A percentile compares a stretch with the other conserved stretches of the same genome.
Conservation (phyloP, 2,113 vertebrate genomes). For the Heptranchias perlo region DNA sequence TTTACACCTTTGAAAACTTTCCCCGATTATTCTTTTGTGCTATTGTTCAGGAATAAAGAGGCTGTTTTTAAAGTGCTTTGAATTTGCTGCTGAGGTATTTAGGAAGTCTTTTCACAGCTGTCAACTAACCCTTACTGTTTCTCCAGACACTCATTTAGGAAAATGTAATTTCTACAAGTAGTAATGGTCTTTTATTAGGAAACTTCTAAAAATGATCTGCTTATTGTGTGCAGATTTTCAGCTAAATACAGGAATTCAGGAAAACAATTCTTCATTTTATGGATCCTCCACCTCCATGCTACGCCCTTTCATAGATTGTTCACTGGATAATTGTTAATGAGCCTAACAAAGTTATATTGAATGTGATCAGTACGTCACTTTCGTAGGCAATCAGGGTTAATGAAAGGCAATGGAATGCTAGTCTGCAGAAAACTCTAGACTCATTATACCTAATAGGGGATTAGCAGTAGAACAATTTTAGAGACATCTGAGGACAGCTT, state of each 20-base stretch:
- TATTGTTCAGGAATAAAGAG: not conserved
- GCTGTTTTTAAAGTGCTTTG: not conserved
- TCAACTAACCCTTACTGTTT: not conserved
- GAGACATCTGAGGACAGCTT: conserved; percentile 47
- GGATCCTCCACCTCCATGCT: not conserved
- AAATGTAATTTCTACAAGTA: not conserved
- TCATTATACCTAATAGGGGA: conserved; percentile 55
- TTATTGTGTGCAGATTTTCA: not conserved
- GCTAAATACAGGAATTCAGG: not conserved
- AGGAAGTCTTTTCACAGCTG: not conserved
- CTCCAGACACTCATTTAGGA: not conserved
- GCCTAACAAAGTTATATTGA: conserved; percentile 51
- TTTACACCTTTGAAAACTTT: not conserved
- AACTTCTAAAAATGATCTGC: not conserved
- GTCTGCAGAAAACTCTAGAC: conserved; percentile 48
- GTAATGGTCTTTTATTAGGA: not conserved
- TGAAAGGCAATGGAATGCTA: conserved; percentile 44
- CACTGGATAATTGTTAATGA: conserved; percentile 7
- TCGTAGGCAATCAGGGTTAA: conserved; percentile 47
- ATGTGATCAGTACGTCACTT: conserved; percentile 45
- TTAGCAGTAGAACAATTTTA: conserved; percentile 51
- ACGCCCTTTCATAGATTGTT: not conserved
- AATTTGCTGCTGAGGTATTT: not conserved
- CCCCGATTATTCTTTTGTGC: not conserved
- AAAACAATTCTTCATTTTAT: not conserved